Base-by-base conservation (phyloP, 1,140 invertebrate species). In the Hypothenemus hampei region DNA sequence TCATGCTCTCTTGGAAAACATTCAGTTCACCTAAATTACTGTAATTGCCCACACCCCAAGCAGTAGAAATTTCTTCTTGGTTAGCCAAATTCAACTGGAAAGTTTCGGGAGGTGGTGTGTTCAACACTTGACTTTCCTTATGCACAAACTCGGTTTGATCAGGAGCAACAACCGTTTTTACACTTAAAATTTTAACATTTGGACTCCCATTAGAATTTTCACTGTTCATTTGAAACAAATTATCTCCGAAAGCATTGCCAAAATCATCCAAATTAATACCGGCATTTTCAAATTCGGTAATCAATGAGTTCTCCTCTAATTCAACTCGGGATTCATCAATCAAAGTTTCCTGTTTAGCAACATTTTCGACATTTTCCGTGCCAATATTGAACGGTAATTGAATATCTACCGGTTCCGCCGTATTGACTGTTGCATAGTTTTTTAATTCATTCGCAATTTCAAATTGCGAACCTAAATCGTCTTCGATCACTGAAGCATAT, bases 51-150 rank as follows among this genome's bases (percentile, higher is more conserved):
- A 83, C 82, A 60, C 86, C 81, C 85, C 85, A 87, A 4, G 82
- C 78, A 6, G 81, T 80, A 54, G 84, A 81, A 24, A 83, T 71
- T 71, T 86, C 85, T 50, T 86, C 80, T 61, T 87, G 84, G n/a
- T 82, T 82, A 0, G 83, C 84, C 45, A 86, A 72, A 5, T 84
- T 82, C 47, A 86, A 63, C 63, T 86, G 79, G 39, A 86, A 74
- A 2, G 83, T 83, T 69, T 83, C 82, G 1, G 78, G 77, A 15
- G 70, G 70, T 3, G 73, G 21, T n/a, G n/a, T n/a, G 39, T 37
- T 13, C 35, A 15, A n/a, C 18, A 11, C n/a, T n/a, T n/a, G n/a
- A n/a, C 35, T 45, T 13, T 57, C 16, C n/a, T 55, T 55, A 10
- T 23, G 7, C 10, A 52, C 22, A 31, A 31, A 29, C 36, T 52